Percentiles rank a stretch among this genome's conserved stretches.
Evolutionary conservation across 2,113 vertebrate species (phyloP).

Genomic region (Pithys albifrons): DNA sequence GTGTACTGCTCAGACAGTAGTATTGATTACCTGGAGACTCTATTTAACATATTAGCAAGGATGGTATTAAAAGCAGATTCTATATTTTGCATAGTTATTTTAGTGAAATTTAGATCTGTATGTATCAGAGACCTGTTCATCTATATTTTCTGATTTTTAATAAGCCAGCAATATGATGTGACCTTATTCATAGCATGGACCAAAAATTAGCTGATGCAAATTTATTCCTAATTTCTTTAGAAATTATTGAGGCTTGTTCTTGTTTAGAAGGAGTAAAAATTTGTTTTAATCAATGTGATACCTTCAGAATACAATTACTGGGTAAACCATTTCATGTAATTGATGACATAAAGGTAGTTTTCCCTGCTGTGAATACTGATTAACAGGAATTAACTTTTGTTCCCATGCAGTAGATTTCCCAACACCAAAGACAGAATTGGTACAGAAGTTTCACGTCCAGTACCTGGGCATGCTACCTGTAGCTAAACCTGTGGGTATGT

Average conservation of each 20-base stretch:
- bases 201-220: not conserved
- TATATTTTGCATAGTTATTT: not conserved
- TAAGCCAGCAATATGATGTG: not conserved
- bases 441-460: slow-evolving; percentile 94
- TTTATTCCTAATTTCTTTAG: not conserved
- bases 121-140: not conserved
- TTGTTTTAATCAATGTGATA: not conserved
- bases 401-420: slow-evolving; percentile 91
- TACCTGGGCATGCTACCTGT: slow-evolving; percentile 92
- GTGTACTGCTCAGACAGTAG: not conserved
- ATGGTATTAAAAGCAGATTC: not conserved
- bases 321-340: not conserved
- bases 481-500: slow-evolving; percentile 89
- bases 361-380: not conserved
- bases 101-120: not conserved
- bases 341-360: not conserved
- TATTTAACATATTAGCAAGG: not conserved
- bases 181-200: not conserved
- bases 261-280: not conserved
- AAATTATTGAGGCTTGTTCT: not conserved
- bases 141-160: not conserved
- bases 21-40: not conserved
- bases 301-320: not conserved
- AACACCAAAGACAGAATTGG: slow-evolving; percentile 96
- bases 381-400: slow-evolving; percentile 38